Evolutionary conservation across 2,888 invertebrate species (phyloP).

Genomic region (Eugnorisma glareosa): DNA sequence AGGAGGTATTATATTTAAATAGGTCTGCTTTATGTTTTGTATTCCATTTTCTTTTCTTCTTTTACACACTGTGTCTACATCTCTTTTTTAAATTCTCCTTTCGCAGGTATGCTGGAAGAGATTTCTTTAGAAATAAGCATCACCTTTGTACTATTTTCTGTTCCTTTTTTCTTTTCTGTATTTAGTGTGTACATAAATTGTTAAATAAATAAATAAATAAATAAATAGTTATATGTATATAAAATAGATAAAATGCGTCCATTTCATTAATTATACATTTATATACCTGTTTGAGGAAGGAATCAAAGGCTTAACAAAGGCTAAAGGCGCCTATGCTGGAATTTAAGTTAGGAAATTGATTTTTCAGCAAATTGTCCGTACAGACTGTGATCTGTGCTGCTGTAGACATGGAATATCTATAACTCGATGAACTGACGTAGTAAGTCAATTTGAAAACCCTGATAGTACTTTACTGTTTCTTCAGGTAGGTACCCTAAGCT

Average conservation of each 20-base stretch:
- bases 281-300: conserved; percentile 25
- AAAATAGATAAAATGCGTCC: neutral
- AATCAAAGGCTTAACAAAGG: neutral
- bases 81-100: too few species aligned
- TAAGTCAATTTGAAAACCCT: neutral
- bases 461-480: neutral
- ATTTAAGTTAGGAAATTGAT: neutral
- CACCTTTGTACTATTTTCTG: too few species aligned
- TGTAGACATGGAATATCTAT: neutral
- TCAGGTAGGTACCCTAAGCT: neutral
- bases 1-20: too few species aligned
- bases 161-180: too few species aligned
- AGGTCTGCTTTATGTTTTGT: too few species aligned
- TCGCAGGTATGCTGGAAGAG: too few species aligned
- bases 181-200: too few species aligned
- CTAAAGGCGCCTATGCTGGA: neutral
- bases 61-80: too few species aligned
- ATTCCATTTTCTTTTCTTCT: too few species aligned
- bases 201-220: too few species aligned
- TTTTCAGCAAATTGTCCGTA: neutral
- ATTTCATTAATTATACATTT: conserved; percentile 13
- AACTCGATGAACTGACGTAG: neutral
- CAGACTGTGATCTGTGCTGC: neutral
- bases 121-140: too few species aligned
- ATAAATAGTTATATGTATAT: neutral